Conservation (phyloP, 1,140 invertebrate genomes). For the Brachionus sp. region DNA sequence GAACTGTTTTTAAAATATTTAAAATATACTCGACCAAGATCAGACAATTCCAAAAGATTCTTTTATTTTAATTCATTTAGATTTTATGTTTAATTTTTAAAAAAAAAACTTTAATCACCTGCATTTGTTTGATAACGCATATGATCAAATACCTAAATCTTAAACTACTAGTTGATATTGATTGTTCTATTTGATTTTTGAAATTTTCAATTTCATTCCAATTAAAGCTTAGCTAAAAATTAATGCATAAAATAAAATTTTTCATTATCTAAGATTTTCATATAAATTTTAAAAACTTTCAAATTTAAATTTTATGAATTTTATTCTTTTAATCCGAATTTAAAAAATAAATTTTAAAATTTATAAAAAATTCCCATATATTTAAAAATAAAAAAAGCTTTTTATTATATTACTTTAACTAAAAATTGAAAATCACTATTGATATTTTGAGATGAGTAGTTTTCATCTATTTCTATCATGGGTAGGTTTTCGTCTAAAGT, state of each 20-base stretch:
- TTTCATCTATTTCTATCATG: conserved; percentile 91
- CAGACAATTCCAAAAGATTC: conserved; percentile 5
- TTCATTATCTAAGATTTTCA: too few species aligned
- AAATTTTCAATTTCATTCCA: conserved; percentile 29
- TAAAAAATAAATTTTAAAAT: neutral
- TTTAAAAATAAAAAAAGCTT: neutral
- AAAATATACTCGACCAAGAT: conserved; percentile 30
- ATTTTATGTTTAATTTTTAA: neutral
- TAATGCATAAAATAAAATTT: neutral
- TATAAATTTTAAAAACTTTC: too few species aligned
- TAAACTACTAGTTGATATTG: conserved; percentile 16
- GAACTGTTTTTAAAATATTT: conserved; percentile 9
- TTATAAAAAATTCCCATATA: too few species aligned
- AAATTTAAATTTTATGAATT: too few species aligned
- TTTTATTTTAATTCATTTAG: neutral
- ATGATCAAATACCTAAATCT: conserved; percentile 20
- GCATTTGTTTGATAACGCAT: conserved; percentile 44
- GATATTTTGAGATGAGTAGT: conserved; percentile 76
- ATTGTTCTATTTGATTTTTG: conserved; percentile 32
- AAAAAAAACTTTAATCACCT: neutral
- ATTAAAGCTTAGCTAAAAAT: conserved; percentile 31
- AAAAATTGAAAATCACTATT: conserved; percentile 93
- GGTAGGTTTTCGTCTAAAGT: conserved; percentile 93
- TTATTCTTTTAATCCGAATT: too few species aligned
- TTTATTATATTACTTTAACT: conserved; percentile 76